Conservation (phyloP, 2,888 invertebrate genomes). For the Pyralis farinalis region DNA sequence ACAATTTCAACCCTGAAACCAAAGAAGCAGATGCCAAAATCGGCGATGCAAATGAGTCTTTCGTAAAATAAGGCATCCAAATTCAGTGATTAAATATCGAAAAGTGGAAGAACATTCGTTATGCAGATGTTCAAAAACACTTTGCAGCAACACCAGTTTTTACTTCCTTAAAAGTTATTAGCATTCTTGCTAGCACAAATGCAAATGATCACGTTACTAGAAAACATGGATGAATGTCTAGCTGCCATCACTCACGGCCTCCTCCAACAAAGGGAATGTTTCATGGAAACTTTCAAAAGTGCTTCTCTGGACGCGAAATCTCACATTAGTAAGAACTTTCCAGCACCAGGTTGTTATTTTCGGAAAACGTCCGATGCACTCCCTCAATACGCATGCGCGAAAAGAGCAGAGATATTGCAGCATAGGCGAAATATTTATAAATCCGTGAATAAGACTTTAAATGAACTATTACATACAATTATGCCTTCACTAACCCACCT, state of each 20-base stretch:
- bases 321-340: constrained; percentile 7
- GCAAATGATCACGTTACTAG: neutral
- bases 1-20: neutral
- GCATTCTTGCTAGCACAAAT: neutral
- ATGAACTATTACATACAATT: constrained; percentile 15
- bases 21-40: neutral
- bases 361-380: constrained; percentile 12
- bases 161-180: neutral
- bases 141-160: neutral
- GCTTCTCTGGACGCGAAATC: neutral
- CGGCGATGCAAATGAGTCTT: neutral
- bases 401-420: constrained; percentile 11
- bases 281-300: neutral
- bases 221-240: neutral
- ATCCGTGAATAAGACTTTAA: constrained; percentile 12
- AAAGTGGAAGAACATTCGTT: neutral
- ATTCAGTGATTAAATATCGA: neutral
- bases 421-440: constrained; percentile 10
- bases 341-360: constrained; percentile 4
- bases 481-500: constrained; percentile 19
- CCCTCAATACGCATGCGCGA: constrained; percentile 16
- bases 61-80: no score
- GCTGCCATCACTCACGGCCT: neutral
- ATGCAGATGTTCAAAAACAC: neutral
- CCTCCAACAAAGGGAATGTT: neutral